These are phyloP conservation scores for Pemphredon lugubris DNA, from an alignment of 2,888 invertebrate genomes.

Conservation along the genomic window DNA sequence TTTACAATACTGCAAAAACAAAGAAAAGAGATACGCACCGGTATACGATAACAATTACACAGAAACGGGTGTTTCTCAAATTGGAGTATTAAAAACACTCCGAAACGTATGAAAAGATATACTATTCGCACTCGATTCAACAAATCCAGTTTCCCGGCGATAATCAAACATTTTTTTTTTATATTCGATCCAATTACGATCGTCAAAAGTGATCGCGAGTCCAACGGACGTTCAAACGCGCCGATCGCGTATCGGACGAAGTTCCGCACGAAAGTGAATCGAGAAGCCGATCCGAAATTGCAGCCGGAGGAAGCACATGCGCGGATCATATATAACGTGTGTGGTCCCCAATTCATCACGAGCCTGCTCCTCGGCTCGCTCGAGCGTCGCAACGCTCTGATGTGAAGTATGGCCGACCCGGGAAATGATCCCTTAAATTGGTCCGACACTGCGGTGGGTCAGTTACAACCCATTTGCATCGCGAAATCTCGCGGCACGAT, in stretches of 20 bases:
- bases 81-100: too few relatives aligned
- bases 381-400: conserved; percentile 76
- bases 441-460: conserved; percentile 78
- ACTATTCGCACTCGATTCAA: too few relatives aligned
- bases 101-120: too few relatives aligned
- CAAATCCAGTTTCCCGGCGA: too few relatives aligned
- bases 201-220: too few relatives aligned
- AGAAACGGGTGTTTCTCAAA: too few relatives aligned
- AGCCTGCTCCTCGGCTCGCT: conserved; percentile 56
- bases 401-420: conserved; percentile 71
- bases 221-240: not conserved
- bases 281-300: conserved; percentile 47
- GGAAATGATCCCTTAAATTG: conserved; percentile 80
- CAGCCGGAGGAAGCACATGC: conserved; percentile 43
- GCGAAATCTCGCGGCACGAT: conserved; percentile 59
- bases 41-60: too few relatives aligned
- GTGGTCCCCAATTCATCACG: conserved; percentile 74
- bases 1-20: too few relatives aligned
- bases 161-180: too few relatives aligned
- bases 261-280: conserved; percentile 47
- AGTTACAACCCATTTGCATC: conserved; percentile 74
- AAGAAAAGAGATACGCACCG: too few relatives aligned
- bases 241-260: conserved; percentile 13
- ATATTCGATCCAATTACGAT: too few relatives aligned
- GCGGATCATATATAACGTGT: conserved; percentile 55